These are phyloP conservation scores for Leptestheria dahalacensis DNA, from an alignment of 1,140 invertebrate genomes.

Conservation along the genomic window DNA sequence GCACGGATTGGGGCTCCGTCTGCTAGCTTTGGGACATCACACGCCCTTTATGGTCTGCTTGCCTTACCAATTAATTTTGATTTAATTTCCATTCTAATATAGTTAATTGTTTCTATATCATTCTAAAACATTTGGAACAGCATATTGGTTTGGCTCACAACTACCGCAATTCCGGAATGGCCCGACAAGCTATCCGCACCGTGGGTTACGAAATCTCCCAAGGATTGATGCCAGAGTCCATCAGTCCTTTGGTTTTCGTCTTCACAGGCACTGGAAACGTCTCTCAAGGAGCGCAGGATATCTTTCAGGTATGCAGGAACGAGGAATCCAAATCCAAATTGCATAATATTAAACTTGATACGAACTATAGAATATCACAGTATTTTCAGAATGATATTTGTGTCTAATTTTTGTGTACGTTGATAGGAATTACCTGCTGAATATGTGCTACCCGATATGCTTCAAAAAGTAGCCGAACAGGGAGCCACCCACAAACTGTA, in stretches of 20 bases:
- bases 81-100: no score
- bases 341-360: no score
- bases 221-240: constrained; percentile 93
- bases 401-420: no score
- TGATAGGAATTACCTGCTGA: constrained; percentile 91
- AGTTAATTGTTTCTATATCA: no score
- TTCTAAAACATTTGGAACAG: constrained; percentile 33
- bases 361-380: no score
- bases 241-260: constrained; percentile 93
- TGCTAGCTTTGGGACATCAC: constrained; percentile 92
- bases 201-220: constrained; percentile 95
- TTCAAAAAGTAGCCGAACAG: constrained; percentile 89
- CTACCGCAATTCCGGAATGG: constrained; percentile 94
- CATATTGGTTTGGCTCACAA: constrained; percentile 97
- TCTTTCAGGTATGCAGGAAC: constrained; percentile 27
- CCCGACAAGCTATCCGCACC: constrained; percentile 87
- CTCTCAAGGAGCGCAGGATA: constrained; percentile 32
- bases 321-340: no score
- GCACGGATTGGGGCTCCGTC: constrained; percentile 82
- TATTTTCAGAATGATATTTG: no score
- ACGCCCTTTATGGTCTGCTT: constrained; percentile 88
- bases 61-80: constrained; percentile 2
- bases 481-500: constrained; percentile 89
- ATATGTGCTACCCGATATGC: constrained; percentile 85
- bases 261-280: constrained; percentile 84